These are phyloP conservation scores for Poeciliopsis turneri DNA, from an alignment of 2,797 vertebrate species.

Conservation along the genomic window DNA sequence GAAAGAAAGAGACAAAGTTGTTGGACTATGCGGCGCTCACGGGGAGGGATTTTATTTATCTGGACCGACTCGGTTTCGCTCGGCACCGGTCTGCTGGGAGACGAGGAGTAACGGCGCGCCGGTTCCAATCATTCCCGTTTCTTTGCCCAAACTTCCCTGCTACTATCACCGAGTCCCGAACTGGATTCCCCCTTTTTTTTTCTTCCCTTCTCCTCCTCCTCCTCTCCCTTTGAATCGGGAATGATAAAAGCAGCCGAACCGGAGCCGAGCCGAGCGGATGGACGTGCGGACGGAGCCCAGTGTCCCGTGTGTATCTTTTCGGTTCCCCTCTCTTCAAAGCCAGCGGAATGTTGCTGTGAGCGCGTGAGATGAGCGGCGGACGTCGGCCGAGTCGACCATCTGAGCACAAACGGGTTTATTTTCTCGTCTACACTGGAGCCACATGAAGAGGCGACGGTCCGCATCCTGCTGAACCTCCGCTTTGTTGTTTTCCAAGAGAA, in stretches of 20 bases:
- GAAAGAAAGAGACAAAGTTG: constrained; percentile 84
- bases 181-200: constrained; percentile 18
- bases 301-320: constrained; percentile 11
- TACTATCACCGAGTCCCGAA: constrained; percentile 36
- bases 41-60: constrained; percentile 68
- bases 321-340: background rate
- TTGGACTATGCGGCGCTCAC: constrained; percentile 66
- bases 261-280: constrained; percentile 43
- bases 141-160: constrained; percentile 56
- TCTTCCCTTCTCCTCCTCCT: constrained; percentile 8
- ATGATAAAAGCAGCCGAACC: constrained; percentile 58
- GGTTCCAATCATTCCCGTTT: constrained; percentile 15
- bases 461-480: constrained; percentile 48
- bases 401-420: constrained; percentile 43
- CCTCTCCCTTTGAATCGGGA: constrained; percentile 47
- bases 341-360: background rate
- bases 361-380: constrained; percentile 63
- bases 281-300: constrained; percentile 38
- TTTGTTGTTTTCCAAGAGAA: constrained; percentile 49
- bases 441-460: constrained; percentile 54
- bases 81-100: constrained; percentile 42
- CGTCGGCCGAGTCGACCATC: constrained; percentile 46
- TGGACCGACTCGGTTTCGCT: constrained; percentile 37
- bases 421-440: constrained; percentile 65
- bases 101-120: constrained; percentile 35